A percentile compares a stretch with the other conserved stretches of the same genome.
phyloP scores from a whole-genome alignment of 2,888 invertebrate species.

The Hirtodrosophila cameraria region DNA sequence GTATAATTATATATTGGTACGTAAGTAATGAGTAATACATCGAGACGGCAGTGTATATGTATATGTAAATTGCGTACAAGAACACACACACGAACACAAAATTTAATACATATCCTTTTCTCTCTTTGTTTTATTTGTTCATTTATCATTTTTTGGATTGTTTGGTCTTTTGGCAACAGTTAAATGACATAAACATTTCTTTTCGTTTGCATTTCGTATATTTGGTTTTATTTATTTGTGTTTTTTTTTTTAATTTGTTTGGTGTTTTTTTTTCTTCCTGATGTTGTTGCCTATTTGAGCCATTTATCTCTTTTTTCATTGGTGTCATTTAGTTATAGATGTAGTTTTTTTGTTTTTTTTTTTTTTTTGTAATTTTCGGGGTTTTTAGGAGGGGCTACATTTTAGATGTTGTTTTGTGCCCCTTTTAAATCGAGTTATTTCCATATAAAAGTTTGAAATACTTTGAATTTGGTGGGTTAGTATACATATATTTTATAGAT shows the following conservation, averaged over 20 bases:
- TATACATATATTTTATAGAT: slow-evolving; percentile 77
- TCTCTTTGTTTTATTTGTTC: not conserved
- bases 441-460: slow-evolving; percentile 77
- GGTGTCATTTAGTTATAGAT: slow-evolving; percentile 27
- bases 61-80: slow-evolving; percentile 30
- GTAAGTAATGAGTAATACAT: slow-evolving; percentile 43
- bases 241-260: too few relatives aligned
- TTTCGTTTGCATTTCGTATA: too few relatives aligned
- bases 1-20: slow-evolving; percentile 9
- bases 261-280: too few relatives aligned
- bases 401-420: slow-evolving; percentile 29
- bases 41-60: slow-evolving; percentile 60
- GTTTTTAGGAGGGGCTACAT: slow-evolving; percentile 14
- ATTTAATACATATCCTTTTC: slow-evolving; percentile 25
- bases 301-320: slow-evolving; percentile 4
- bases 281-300: slow-evolving; percentile 27
- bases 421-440: slow-evolving; percentile 24
- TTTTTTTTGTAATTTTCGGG: too few relatives aligned
- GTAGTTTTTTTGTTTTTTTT: slow-evolving; percentile 6
- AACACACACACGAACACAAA: slow-evolving; percentile 18
- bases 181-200: not conserved
- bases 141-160: not conserved
- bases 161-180: slow-evolving; percentile 42
- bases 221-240: too few relatives aligned
- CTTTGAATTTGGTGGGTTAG: slow-evolving; percentile 81